Evolutionary conservation across 2,888 invertebrate genomes (phyloP).

Genomic region (Muscina levida): DNA sequence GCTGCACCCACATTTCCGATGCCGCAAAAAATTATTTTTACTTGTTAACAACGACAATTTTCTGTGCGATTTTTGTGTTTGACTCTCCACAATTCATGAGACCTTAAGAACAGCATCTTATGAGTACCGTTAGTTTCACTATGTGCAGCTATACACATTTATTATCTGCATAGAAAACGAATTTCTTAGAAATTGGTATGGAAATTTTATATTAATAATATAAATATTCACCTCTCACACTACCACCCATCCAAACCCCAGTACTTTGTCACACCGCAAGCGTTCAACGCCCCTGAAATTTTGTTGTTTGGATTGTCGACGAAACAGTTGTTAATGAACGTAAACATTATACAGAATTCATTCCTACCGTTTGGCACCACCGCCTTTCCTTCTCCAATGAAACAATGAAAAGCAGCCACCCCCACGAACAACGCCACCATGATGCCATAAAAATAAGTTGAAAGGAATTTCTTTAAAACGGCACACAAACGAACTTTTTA

Average conservation of each 20-base stretch:
- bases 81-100: too few species aligned
- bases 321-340: constrained; percentile 3
- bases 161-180: too few species aligned
- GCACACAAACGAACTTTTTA: constrained; percentile 1
- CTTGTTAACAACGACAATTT: too few species aligned
- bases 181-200: not conserved
- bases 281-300: constrained; percentile 23
- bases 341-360: not conserved
- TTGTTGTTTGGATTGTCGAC: constrained; percentile 11
- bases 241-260: not conserved
- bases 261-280: not conserved
- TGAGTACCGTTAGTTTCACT: too few species aligned
- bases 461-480: constrained; percentile 22
- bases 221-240: constrained; percentile 7
- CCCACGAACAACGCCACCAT: constrained; percentile 11
- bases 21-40: too few species aligned
- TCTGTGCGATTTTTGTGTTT: too few species aligned
- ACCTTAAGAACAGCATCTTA: too few species aligned
- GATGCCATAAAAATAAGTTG: constrained; percentile 6
- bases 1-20: too few species aligned
- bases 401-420: not conserved
- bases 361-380: not conserved
- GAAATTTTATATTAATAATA: constrained; percentile 1
- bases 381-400: not conserved
- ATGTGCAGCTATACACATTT: too few species aligned